A percentile compares a stretch with the other conserved stretches of the same genome.
phyloP scores from a whole-genome alignment of 2,888 invertebrate species.

The Trachelus iudaicus region DNA sequence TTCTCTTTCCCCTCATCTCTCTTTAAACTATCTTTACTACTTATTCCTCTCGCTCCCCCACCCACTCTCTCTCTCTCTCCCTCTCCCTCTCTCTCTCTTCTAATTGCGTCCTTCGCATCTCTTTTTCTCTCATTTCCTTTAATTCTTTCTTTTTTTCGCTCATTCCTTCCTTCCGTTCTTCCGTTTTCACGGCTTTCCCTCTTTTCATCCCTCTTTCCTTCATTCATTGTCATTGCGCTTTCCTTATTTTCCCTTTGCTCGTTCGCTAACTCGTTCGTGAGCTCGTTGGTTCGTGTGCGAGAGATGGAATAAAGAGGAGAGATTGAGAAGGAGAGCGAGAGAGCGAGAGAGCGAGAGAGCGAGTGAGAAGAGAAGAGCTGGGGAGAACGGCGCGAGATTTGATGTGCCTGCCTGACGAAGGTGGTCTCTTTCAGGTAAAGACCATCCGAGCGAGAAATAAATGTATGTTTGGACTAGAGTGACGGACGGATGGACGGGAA shows the following conservation, averaged over 20 bases:
- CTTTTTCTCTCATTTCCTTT: conserved; percentile 6
- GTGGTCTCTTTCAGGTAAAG: conserved; percentile 3
- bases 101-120: neutral
- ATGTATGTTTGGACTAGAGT: conserved; percentile 47
- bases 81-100: too few relatives aligned
- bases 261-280: too few relatives aligned
- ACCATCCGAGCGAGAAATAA: conserved; percentile 35
- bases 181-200: neutral
- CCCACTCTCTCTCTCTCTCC: too few relatives aligned
- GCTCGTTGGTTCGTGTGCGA: too few relatives aligned
- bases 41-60: too few relatives aligned
- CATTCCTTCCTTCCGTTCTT: neutral
- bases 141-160: neutral
- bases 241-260: too few relatives aligned
- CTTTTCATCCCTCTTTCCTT: neutral
- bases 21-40: too few relatives aligned
- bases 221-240: too few relatives aligned
- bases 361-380: conserved; percentile 24
- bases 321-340: conserved; percentile 15
- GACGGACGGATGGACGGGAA: conserved; percentile 24
- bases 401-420: conserved; percentile 17
- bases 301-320: conserved; percentile 3
- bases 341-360: neutral
- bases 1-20: too few relatives aligned
- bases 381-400: conserved; percentile 18